These are phyloP conservation scores for Pangasius macronema DNA, from an alignment of 2,797 vertebrate genomes.

Conservation along the genomic window DNA sequence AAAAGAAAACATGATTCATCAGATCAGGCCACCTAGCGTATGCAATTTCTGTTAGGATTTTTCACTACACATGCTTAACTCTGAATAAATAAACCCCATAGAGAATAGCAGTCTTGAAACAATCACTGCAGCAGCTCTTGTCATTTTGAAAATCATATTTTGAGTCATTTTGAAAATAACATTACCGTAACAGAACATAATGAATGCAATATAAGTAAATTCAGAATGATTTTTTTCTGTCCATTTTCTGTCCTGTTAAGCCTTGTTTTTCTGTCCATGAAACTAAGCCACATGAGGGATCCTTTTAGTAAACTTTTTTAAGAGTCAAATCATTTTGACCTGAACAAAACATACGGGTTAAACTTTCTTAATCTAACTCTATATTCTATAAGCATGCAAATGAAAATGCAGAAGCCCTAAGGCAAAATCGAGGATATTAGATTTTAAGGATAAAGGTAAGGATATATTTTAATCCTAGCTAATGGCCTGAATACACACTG, in stretches of 20 bases:
- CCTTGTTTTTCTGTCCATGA: background rate
- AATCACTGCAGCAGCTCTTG: background rate
- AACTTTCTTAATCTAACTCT: slow-evolving; percentile 1
- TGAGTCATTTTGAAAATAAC: background rate
- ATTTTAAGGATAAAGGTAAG: slow-evolving; percentile 1
- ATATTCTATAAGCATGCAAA: background rate
- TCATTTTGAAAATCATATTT: background rate
- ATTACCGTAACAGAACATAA: background rate
- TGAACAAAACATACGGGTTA: background rate
- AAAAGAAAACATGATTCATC: too few relatives aligned
- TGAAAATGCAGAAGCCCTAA: background rate
- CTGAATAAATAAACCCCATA: background rate
- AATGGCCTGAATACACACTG: slow-evolving; percentile 18
- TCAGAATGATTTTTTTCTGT: background rate
- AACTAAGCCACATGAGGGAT: too few relatives aligned
- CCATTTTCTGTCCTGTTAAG: background rate
- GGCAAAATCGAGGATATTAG: background rate
- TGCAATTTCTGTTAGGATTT: background rate
- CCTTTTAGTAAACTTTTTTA: background rate
- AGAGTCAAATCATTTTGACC: slow-evolving; percentile 6
- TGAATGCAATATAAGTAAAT: background rate
- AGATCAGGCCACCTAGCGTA: background rate
- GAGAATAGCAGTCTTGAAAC: background rate
- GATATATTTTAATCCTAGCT: slow-evolving; percentile 19
- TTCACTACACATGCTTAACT: background rate